Evolutionary conservation across 2,797 vertebrate species (phyloP).

Genomic region (Crenichthys baileyi): DNA sequence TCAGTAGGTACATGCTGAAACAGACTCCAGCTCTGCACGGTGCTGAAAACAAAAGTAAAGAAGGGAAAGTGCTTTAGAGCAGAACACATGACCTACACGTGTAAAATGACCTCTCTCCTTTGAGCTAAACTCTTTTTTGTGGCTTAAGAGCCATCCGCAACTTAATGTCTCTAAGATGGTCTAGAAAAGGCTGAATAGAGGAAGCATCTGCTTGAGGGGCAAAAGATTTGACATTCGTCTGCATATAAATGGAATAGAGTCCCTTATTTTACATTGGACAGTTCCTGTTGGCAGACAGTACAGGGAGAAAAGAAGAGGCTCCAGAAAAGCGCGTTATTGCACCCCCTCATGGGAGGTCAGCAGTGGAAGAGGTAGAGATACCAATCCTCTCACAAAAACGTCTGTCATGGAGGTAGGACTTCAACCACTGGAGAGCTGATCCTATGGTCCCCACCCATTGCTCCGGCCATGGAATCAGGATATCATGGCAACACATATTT

Average conservation of each 20-base stretch:
- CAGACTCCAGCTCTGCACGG: background rate
- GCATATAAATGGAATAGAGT: background rate
- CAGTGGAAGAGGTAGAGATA: background rate
- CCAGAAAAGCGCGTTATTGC: background rate
- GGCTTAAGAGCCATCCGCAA: background rate
- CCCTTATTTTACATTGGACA: background rate
- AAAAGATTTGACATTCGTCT: background rate
- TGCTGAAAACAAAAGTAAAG: conserved; percentile 4
- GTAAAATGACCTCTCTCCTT: background rate
- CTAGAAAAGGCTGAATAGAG: background rate
- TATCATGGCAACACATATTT: background rate
- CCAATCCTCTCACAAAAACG: background rate
- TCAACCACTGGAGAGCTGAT: background rate
- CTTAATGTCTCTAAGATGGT: background rate
- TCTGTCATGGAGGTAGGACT: background rate
- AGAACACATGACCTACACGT: background rate
- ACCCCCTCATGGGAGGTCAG: background rate
- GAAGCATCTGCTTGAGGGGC: background rate
- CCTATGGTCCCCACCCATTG: background rate
- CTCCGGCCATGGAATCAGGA: background rate
- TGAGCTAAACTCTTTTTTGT: background rate
- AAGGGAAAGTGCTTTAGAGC: conserved; percentile 12
- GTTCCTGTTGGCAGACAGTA: background rate
- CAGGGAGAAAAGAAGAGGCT: background rate
- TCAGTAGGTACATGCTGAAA: conserved; percentile 5